phyloP scores from a whole-genome alignment of 53 echinoderm and acorn worm species.

The Patiria pectinifera region DNA sequence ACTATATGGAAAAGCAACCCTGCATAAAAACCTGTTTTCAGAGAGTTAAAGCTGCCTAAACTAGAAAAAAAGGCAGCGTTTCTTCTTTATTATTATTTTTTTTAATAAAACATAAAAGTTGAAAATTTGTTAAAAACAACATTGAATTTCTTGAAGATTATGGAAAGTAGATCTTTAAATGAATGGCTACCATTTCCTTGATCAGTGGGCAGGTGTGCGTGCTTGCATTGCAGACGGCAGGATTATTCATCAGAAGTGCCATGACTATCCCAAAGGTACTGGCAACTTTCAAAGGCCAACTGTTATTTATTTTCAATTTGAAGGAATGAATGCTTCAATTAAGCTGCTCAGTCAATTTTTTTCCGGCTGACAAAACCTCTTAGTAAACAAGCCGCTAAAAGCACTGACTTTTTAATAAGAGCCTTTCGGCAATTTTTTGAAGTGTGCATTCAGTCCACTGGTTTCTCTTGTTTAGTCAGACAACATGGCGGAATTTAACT shows the following conservation, averaged over 20 bases:
- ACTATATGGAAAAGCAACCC: too few relatives aligned
- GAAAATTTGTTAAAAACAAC: too few relatives aligned
- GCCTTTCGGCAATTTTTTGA: slow-evolving; percentile 35
- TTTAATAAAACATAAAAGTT: too few relatives aligned
- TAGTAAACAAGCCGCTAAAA: slow-evolving; percentile 37
- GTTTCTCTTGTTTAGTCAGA: slow-evolving; percentile 52
- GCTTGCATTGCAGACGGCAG: background rate
- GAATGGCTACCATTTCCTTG: too few relatives aligned
- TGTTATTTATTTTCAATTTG: slow-evolving; percentile 60
- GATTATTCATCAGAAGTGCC: background rate
- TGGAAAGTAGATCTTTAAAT: too few relatives aligned
- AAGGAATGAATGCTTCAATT: slow-evolving; percentile 13
- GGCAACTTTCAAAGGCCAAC: slow-evolving; percentile 25
- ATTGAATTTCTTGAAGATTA: too few relatives aligned
- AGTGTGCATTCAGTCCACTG: background rate
- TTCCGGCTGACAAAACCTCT: slow-evolving; percentile 24
- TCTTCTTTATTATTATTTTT: too few relatives aligned
- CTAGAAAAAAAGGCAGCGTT: too few relatives aligned
- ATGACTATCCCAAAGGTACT: slow-evolving; percentile 20
- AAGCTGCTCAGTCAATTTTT: slow-evolving; percentile 16
- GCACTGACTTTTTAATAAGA: slow-evolving; percentile 57
- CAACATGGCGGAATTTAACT: slow-evolving; percentile 36
- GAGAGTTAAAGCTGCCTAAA: too few relatives aligned
- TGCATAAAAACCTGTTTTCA: too few relatives aligned
- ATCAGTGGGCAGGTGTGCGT: background rate